Percentiles rank a stretch among this genome's conserved stretches.
These are phyloP conservation scores for Orchesellides sinensis DNA, from an alignment of 2,888 invertebrate species.

Conservation along the genomic window DNA sequence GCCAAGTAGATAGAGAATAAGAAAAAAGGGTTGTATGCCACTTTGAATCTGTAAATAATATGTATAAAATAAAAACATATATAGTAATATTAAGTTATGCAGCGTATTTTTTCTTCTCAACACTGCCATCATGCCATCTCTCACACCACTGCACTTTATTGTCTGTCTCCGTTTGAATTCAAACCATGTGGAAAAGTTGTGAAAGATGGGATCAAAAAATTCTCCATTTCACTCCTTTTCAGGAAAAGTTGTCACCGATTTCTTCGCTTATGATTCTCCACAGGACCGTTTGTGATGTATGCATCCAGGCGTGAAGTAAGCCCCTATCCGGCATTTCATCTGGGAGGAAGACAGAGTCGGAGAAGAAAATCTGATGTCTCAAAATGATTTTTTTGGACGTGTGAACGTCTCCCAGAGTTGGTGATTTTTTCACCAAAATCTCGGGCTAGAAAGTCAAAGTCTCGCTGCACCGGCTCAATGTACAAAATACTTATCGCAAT, in stretches of 20 bases:
- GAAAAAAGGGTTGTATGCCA: not conserved
- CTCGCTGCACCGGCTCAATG: no score
- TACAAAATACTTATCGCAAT: no score
- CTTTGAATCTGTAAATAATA: slow-evolving; percentile 3
- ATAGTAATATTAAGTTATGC: not conserved
- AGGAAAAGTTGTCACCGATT: slow-evolving; percentile 55
- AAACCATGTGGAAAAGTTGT: slow-evolving; percentile 61
- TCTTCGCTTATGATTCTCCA: slow-evolving; percentile 42
- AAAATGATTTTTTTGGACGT: no score
- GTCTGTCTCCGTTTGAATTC: slow-evolving; percentile 59
- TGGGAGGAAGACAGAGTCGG: not conserved
- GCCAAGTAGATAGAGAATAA: slow-evolving; percentile 4
- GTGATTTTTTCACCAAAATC: not conserved
- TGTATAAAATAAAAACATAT: not conserved
- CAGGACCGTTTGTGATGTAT: slow-evolving; percentile 45
- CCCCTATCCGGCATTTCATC: slow-evolving; percentile 38
- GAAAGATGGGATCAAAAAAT: slow-evolving; percentile 64
- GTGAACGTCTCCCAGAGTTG: slow-evolving; percentile 3
- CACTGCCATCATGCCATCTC: slow-evolving; percentile 12
- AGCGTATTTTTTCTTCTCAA: slow-evolving; percentile 2
- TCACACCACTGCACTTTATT: slow-evolving; percentile 57
- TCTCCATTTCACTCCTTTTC: slow-evolving; percentile 33
- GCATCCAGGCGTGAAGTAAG: slow-evolving; percentile 42
- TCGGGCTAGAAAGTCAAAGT: no score
- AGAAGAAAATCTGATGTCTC: no score